These are phyloP conservation scores for Leucoma salicis DNA, from an alignment of 2,888 invertebrate genomes.

Conservation along the genomic window DNA sequence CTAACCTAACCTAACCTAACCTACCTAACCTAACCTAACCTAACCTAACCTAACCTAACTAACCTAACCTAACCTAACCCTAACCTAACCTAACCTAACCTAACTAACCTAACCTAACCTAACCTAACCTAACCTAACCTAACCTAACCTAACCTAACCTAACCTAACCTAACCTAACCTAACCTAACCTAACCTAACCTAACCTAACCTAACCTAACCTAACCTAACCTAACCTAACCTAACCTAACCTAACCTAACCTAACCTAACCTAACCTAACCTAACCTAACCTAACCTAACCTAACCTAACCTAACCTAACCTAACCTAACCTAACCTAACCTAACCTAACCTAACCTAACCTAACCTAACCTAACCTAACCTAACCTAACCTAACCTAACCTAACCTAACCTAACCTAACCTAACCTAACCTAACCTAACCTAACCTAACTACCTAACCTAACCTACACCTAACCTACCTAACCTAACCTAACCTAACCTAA, in stretches of 20 bases:
- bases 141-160: conserved; percentile 11
- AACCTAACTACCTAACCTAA: conserved; percentile 25
- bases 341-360: conserved; percentile 24
- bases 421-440: conserved; percentile 26
- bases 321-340: conserved; percentile 23
- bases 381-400: conserved; percentile 24
- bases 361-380: conserved; percentile 28
- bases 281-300: conserved; percentile 15
- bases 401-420: conserved; percentile 28
- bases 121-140: conserved; percentile 13
- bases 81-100: conserved; percentile 9
- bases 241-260: conserved; percentile 12
- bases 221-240: conserved; percentile 10
- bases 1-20: conserved; percentile 31
- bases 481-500: conserved; percentile 26
- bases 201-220: conserved; percentile 29
- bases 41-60: conserved; percentile 10
- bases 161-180: conserved; percentile 16
- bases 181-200: conserved; percentile 30
- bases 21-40: conserved; percentile 18
- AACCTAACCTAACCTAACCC: conserved; percentile 8
- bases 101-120: conserved; percentile 11
- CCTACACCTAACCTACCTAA: conserved; percentile 26
- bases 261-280: conserved; percentile 8
- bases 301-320: conserved; percentile 24